Evolutionary conservation across 1,140 invertebrate genomes (phyloP).

Genomic region (Polypedilum vanderplanki): DNA sequence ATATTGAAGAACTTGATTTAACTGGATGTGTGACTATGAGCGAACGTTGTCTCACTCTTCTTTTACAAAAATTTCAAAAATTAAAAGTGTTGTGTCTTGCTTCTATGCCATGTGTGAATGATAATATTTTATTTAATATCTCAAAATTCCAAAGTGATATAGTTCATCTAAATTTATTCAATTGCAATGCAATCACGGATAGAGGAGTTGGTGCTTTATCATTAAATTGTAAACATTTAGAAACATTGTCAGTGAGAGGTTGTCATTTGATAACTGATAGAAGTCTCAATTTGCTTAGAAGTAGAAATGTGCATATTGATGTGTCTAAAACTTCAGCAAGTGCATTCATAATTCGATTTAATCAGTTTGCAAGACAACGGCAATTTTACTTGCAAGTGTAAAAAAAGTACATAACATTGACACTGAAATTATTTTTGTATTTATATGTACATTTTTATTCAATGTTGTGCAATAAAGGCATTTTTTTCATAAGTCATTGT

Average conservation of each 20-base stretch:
- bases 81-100: neutral
- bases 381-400: neutral
- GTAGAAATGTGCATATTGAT: neutral
- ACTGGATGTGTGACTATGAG: neutral
- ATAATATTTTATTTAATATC: neutral
- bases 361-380: neutral
- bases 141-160: neutral
- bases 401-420: too few relatives aligned
- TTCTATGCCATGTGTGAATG: neutral
- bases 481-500: too few relatives aligned
- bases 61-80: neutral
- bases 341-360: neutral
- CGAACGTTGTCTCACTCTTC: neutral
- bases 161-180: neutral
- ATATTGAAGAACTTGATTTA: conserved; percentile 4
- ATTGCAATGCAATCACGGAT: neutral
- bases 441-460: too few relatives aligned
- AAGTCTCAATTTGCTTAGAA: neutral
- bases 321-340: neutral
- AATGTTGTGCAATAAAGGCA: too few relatives aligned
- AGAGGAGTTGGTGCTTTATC: neutral
- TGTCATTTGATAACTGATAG: neutral
- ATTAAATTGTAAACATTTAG: conserved; percentile 15
- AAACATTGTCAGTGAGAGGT: neutral
- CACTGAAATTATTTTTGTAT: too few relatives aligned